Percentiles rank a stretch among this genome's conserved stretches.
These are phyloP conservation scores for Neoascia interrupta DNA, from an alignment of 2,888 invertebrate genomes.

Conservation along the genomic window DNA sequence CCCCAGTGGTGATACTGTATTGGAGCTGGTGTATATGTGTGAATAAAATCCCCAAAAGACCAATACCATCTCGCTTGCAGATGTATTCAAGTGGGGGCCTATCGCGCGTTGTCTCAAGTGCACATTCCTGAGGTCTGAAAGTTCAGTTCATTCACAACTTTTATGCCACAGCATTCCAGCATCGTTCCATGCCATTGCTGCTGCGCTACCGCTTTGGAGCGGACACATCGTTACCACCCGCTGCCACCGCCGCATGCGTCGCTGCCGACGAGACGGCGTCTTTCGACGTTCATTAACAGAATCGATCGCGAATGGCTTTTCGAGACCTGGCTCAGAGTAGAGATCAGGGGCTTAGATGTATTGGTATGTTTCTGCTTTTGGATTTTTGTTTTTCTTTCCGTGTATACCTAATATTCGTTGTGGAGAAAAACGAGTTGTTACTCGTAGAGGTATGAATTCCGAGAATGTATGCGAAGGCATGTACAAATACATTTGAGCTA, in stretches of 20 bases:
- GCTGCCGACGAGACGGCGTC: conserved; percentile 1
- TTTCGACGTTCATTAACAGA: conserved; percentile 68
- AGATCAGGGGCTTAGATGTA: conserved; percentile 16
- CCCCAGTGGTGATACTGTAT: neutral
- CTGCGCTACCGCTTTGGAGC: neutral
- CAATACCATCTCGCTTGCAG: conserved; percentile 40
- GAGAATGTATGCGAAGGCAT: conserved; percentile 27
- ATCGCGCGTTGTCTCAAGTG: conserved; percentile 73
- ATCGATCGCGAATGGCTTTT: conserved; percentile 68
- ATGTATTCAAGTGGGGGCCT: neutral
- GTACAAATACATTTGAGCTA: conserved; percentile 20
- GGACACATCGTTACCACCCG: conserved; percentile 4
- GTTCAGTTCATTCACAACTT: conserved; percentile 79
- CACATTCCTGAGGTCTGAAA: conserved; percentile 78
- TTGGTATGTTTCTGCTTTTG: too few relatives aligned
- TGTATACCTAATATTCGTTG: neutral
- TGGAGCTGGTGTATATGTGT: conserved; percentile 12
- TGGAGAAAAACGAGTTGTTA: neutral
- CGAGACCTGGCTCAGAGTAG: conserved; percentile 43
- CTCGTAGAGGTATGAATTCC: conserved; percentile 21
- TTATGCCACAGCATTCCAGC: conserved; percentile 68
- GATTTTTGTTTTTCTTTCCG: neutral
- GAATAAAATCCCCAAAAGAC: too few relatives aligned
- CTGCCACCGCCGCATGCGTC: neutral
- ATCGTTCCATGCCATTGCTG: conserved; percentile 19